Conservation (phyloP, 2,797 vertebrate genomes). For the Menidia menidia region DNA sequence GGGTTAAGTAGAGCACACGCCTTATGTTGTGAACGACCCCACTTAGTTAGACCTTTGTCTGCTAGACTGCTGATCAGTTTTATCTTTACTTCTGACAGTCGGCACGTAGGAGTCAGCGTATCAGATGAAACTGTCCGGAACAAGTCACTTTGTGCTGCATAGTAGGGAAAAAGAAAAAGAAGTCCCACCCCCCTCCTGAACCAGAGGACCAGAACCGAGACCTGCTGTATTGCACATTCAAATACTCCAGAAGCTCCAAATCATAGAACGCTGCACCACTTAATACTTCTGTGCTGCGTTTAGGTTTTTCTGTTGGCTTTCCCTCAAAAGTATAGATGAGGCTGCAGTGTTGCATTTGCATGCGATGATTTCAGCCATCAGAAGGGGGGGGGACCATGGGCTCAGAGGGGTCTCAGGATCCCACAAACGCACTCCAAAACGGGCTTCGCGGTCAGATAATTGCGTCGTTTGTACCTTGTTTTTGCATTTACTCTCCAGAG, state of each 20-base stretch:
- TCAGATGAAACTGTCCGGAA: conserved; percentile 26
- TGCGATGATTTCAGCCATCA: conserved; percentile 36
- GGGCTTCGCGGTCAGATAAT: conserved; percentile 47
- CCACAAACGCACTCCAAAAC: conserved; percentile 65
- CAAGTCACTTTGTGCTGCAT: conserved; percentile 40
- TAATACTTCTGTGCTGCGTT: conserved; percentile 18
- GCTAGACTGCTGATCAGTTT: conserved; percentile 30
- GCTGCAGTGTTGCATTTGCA: conserved; percentile 38
- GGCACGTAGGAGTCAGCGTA: conserved; percentile 9
- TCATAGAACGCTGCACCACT: conserved; percentile 46
- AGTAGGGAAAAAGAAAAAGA: conserved; percentile 13
- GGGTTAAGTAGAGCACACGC: conserved; percentile 60
- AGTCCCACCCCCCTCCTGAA: conserved; percentile 22
- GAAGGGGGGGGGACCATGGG: conserved; percentile 20
- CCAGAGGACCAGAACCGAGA: conserved; percentile 28
- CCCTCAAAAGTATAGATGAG: conserved; percentile 5
- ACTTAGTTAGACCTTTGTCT: conserved; percentile 22
- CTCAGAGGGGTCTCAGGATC: conserved; percentile 19
- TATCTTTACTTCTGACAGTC: conserved; percentile 27
- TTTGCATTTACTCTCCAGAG: conserved; percentile 55
- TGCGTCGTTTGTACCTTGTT: conserved; percentile 63
- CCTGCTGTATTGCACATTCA: conserved; percentile 54
- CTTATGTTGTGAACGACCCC: conserved; percentile 41
- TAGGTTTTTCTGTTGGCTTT: conserved; percentile 7
- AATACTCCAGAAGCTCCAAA: conserved; percentile 27